Evolutionary conservation across 2,888 invertebrate species (phyloP).

Genomic region (Stramonita haemastoma): DNA sequence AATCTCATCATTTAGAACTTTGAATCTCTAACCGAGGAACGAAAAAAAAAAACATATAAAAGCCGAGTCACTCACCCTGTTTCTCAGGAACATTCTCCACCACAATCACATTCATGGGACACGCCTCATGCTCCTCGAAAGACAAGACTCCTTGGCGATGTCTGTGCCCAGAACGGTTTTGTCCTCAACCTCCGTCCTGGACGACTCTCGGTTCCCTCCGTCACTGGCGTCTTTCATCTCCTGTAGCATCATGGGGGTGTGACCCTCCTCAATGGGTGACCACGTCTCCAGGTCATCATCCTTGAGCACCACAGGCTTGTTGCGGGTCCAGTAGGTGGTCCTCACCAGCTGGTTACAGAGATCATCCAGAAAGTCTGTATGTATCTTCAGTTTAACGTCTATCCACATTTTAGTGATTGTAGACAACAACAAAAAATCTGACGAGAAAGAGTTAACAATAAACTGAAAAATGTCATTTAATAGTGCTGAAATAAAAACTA

Average conservation of each 20-base stretch:
- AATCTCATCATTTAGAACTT: too few species aligned
- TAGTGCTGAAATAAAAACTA: too few species aligned
- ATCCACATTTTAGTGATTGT: too few species aligned
- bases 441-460: too few species aligned
- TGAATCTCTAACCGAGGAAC: too few species aligned
- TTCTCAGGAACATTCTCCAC: too few species aligned
- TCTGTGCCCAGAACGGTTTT: neutral
- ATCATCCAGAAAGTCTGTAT: too few species aligned
- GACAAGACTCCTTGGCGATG: neutral
- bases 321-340: slow-evolving; percentile 42
- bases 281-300: slow-evolving; percentile 18
- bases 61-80: neutral
- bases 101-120: too few species aligned
- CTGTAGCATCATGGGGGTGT: neutral
- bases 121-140: too few species aligned
- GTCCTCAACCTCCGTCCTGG: neutral
- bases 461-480: too few species aligned
- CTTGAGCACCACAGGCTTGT: neutral
- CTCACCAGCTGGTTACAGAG: slow-evolving; percentile 4
- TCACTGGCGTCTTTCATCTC: neutral
- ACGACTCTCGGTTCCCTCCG: neutral
- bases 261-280: neutral
- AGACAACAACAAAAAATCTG: too few species aligned
- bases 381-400: too few species aligned
- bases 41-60: neutral